Conservation (phyloP, 2,888 invertebrate genomes). For the Lamproptera curius region DNA sequence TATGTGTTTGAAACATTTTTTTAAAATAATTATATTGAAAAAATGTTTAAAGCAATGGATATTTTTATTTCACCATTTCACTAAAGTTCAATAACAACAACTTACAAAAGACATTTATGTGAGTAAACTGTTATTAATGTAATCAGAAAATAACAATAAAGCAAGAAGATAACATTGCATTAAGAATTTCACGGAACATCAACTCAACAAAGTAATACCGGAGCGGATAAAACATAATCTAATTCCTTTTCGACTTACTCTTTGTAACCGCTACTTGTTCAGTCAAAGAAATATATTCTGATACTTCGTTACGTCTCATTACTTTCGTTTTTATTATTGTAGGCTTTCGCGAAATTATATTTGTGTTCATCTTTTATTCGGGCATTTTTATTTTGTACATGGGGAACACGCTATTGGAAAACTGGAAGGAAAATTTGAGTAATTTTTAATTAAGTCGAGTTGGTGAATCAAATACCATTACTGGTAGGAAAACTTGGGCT, state of each 20-base stretch:
- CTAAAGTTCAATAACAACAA: too few relatives aligned
- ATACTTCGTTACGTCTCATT: conserved; percentile 18
- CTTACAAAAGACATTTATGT: too few relatives aligned
- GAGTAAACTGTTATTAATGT: too few relatives aligned
- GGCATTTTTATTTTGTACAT: conserved; percentile 1
- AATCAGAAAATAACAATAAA: background rate
- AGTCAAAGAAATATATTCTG: conserved; percentile 14
- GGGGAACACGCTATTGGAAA: conserved; percentile 9
- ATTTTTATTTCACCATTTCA: too few relatives aligned
- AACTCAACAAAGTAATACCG: background rate
- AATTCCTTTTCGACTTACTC: conserved; percentile 9
- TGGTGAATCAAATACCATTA: too few relatives aligned
- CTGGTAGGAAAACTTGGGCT: too few relatives aligned
- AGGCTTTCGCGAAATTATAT: conserved; percentile 12
- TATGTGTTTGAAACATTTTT: too few relatives aligned
- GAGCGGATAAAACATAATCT: conserved; percentile 5
- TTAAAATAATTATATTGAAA: too few relatives aligned
- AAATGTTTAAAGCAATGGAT: too few relatives aligned
- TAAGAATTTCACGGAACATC: background rate
- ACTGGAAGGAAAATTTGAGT: conserved; percentile 1
- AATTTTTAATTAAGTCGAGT: conserved; percentile 12
- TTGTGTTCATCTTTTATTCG: conserved; percentile 4
- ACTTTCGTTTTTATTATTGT: conserved; percentile 18
- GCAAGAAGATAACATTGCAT: background rate
- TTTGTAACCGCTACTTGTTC: conserved; percentile 7